Percentiles rank a stretch among this genome's conserved stretches.
Evolutionary conservation across 2,113 vertebrate genomes (phyloP).

Genomic region (Hylia prasina): DNA sequence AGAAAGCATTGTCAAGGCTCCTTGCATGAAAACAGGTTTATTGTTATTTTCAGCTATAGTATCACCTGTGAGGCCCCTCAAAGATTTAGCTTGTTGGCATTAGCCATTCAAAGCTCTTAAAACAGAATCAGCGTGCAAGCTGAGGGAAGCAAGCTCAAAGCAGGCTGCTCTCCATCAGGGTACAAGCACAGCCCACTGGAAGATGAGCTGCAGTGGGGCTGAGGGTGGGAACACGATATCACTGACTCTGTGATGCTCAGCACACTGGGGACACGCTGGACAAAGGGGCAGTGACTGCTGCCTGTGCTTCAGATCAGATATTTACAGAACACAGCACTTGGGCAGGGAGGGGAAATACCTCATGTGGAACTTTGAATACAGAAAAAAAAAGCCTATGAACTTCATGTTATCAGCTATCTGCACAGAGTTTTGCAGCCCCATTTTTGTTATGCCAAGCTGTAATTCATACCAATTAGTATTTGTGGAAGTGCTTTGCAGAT

Average conservation of each 20-base stretch:
- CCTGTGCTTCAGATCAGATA: not conserved
- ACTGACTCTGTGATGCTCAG: accelerated
- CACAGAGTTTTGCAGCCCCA: not conserved
- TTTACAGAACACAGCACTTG: not conserved
- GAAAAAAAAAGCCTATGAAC: not conserved
- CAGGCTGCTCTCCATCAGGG: not conserved
- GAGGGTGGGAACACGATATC: not conserved
- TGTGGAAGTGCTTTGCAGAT: constrained; percentile 25
- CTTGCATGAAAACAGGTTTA: not conserved
- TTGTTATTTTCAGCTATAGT: not conserved
- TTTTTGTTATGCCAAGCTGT: not conserved
- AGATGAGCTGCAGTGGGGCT: not conserved
- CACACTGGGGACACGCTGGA: not conserved
- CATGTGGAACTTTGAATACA: not conserved
- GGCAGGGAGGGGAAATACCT: not conserved
- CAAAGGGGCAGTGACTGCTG: not conserved
- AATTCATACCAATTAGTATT: constrained; percentile 41
- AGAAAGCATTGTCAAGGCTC: not conserved
- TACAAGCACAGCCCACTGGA: not conserved
- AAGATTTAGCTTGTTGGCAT: not conserved
- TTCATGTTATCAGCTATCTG: not conserved
- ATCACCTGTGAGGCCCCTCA: not conserved
- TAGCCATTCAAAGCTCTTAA: not conserved
- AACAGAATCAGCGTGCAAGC: not conserved
- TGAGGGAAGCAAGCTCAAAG: not conserved